Conservation (phyloP, 2,888 invertebrate species). For the Sclerodermus sp. region DNA sequence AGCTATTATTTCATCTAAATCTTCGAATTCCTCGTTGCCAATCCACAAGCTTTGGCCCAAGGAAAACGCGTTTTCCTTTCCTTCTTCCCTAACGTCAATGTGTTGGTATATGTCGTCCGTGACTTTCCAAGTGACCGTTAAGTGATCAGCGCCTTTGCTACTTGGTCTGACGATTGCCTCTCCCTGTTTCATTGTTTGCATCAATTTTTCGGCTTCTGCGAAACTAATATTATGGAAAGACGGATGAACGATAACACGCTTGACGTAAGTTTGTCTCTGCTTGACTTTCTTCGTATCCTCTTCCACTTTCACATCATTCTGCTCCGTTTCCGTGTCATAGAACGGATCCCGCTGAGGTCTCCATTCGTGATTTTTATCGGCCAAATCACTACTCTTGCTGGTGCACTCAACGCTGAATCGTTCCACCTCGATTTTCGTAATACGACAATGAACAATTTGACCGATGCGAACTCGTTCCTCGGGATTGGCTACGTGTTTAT, state of each 20-base stretch:
- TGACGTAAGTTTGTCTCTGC: constrained; percentile 84
- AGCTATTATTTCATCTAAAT: constrained; percentile 98
- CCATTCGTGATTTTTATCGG: constrained; percentile 90
- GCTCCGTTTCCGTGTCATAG: constrained; percentile 86
- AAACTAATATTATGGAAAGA: constrained; percentile 96
- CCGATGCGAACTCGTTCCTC: constrained; percentile 86
- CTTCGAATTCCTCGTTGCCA: constrained; percentile 92
- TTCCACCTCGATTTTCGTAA: constrained; percentile 95
- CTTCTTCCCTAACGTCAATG: constrained; percentile 93
- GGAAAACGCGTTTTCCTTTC: constrained; percentile 95
- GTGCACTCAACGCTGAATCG: constrained; percentile 92
- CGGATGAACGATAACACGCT: constrained; percentile 96
- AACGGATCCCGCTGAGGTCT: constrained; percentile 85
- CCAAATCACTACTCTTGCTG: constrained; percentile 87
- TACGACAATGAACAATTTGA: constrained; percentile 82
- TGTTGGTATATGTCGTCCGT: constrained; percentile 93
- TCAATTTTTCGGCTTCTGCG: constrained; percentile 86
- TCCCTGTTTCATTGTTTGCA: constrained; percentile 92
- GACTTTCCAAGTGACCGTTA: constrained; percentile 99
- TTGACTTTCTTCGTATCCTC: constrained; percentile 82
- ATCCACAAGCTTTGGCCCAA: constrained; percentile 87
- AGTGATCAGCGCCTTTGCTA: constrained; percentile 92
- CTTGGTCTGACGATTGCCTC: constrained; percentile 96
- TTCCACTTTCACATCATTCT: constrained; percentile 76
- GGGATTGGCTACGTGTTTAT: constrained; percentile 90